Base-by-base conservation (phyloP, 2,797 vertebrate genomes). In the Eidolon dupreanum region DNA sequence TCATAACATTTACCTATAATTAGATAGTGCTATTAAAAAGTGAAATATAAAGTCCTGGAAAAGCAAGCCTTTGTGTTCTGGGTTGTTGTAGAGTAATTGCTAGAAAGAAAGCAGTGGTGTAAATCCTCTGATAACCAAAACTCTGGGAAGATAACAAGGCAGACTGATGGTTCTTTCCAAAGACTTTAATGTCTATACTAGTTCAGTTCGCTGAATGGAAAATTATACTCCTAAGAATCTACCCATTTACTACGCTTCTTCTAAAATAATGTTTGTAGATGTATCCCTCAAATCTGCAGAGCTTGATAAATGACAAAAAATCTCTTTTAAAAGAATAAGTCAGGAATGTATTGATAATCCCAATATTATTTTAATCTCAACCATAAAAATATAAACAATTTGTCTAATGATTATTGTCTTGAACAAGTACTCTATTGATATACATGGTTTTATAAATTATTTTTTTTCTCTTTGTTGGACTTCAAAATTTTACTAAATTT, bases 401-500 rank as follows among this genome's bases (percentile, higher is more conserved):
- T 86, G 38, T 81, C 16, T 68, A 73, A 87, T 38, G 65, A 71
- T 61, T 78, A 63, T 26, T 90, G 88, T 78, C 46, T 41, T 73
- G 13, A 90, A 28, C 53, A 85, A 94, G n/a, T 66, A 93, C 90
- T 33, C 28, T 28, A 90, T 9, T 73, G 41, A 38, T 26, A 74
- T 73, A 41, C 6, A 0, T 49, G 36, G 9, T 4, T 22, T n/a
- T 90, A 90, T 24, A 10, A 93, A 66, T 5, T 26, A 26, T 13
- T 24, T 68, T 82, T 87, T 82, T 75, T 68, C 28, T 91, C 24
- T 77, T 94, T 53, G 15, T 43, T 1, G 3, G 16, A 91, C 36
- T 55, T 91, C n/a, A 83, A 95, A 70, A 61, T 84, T 49, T 91
- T 49, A 70, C 46, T 68, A 17, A 88, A 88, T 87, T 89, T 91